phyloP scores from a whole-genome alignment of 1,140 invertebrate species.

The Bathynomus jamesi region DNA sequence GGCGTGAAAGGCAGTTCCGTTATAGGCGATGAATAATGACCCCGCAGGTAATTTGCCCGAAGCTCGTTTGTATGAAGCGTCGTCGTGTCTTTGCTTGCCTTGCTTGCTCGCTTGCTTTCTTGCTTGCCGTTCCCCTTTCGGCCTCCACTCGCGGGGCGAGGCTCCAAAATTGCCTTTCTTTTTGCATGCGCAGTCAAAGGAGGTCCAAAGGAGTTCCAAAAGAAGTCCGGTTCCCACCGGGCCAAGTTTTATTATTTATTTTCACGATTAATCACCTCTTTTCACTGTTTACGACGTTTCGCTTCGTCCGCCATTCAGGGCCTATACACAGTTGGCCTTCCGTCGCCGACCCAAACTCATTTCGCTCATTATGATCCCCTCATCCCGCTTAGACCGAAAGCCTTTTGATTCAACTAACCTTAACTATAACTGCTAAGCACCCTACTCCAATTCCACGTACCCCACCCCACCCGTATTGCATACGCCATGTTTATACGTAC shows the following conservation, averaged over 20 bases:
- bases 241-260: not conserved
- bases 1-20: not conserved
- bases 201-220: no score
- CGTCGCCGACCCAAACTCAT: not conserved
- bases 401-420: no score
- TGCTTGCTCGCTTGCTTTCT: not conserved
- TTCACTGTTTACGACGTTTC: not conserved
- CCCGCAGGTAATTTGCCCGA: not conserved
- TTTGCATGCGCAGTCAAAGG: not conserved
- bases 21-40: not conserved
- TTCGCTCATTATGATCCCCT: not conserved
- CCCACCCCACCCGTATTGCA: no score
- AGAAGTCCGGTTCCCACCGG: not conserved
- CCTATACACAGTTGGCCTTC: no score
- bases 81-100: not conserved
- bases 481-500: no score
- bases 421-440: no score
- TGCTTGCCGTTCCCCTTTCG: not conserved
- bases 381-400: no score
- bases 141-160: no score
- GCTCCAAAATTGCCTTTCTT: no score
- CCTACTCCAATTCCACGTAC: no score
- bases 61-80: not conserved
- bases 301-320: no score
- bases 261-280: not conserved